Base-by-base conservation (phyloP, 2,888 invertebrate species). In the Cataglyphis rosenhaueri region DNA sequence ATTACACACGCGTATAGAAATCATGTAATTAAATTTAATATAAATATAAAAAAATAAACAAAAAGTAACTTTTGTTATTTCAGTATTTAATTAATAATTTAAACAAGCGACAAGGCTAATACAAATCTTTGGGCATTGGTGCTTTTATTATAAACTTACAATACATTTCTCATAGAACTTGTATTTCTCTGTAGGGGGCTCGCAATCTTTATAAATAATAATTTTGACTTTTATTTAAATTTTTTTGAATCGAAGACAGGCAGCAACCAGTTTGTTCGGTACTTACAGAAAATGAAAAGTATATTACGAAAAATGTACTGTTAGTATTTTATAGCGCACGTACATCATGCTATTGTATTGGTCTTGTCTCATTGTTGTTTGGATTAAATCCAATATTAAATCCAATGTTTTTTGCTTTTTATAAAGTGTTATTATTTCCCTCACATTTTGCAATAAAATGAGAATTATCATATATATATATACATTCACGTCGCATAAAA, bases 341-440 rank as follows among this genome's bases (percentile, higher is more conserved):
- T 52, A 0, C 48, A 52, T 52, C 0, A n/a, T 41, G 41, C 41
- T 3, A n/a, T 52, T 8, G 8, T n/a, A 52, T 52, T 8, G 8
- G 2, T 6, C n/a, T 52, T 52, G 48, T n/a, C 8, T 52, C 8
- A 48, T 18, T 48, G 2, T 44, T 44, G 15, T 4, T 52, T 52
- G n/a, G n/a, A 52, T 52, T n/a, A 52, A 52, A 52, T 52, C 0
- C 6, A 52, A 52, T 52, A 52, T 52, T 52, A 52, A 52, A 52
- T 52, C 2, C 2, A 52, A 52, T n/a, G 15, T 21, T 38, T 74
- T 29, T 75, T 64, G 3, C 3, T 65, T 25, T 1, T 9, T 55
- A 4, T 15, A 66, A 9, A 76, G 9, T 21, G 21, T 61, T 73
- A 73, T 76, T 64, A 61, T 65, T 61, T 66, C 3, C n/a, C 35